phyloP scores from a whole-genome alignment of 2,113 vertebrate genomes.

The Tricholaema leucomelas region DNA sequence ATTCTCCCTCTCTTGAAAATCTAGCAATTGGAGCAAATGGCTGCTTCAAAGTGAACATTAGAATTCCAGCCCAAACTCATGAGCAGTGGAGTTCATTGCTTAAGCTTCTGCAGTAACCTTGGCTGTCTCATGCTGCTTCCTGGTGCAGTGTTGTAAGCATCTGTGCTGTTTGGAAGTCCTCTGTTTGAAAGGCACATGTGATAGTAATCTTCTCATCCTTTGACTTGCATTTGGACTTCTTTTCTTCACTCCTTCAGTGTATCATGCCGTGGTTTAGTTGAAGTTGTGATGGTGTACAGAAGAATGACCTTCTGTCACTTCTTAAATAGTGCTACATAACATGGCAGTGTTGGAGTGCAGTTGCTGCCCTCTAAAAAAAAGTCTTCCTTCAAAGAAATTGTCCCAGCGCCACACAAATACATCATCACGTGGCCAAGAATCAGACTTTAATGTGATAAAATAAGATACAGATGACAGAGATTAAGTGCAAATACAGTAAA shows the following conservation, averaged over 20 bases:
- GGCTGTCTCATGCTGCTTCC: neutral
- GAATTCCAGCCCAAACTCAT: neutral
- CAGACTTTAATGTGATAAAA: neutral
- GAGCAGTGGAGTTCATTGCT: neutral
- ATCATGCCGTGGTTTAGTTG: neutral
- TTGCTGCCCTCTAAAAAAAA: neutral
- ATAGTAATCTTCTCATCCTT: neutral
- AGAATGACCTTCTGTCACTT: neutral
- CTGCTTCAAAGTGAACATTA: neutral
- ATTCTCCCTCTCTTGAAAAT: neutral
- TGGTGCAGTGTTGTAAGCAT: neutral
- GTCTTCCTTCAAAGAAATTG: neutral
- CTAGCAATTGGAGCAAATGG: neutral
- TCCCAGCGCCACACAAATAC: neutral
- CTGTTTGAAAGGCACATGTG: neutral
- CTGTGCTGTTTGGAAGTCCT: neutral
- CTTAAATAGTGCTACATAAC: neutral
- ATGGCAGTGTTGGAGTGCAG: neutral
- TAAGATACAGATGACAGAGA: slow-evolving; percentile 4
- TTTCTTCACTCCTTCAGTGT: neutral
- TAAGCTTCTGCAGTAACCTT: slow-evolving; percentile 38
- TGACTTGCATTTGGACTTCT: neutral
- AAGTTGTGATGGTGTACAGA: neutral
- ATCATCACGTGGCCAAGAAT: neutral
- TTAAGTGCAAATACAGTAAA: slow-evolving; percentile 15